phyloP scores from a whole-genome alignment of 2,113 vertebrate genomes.

The Anser brachyrhynchus region DNA sequence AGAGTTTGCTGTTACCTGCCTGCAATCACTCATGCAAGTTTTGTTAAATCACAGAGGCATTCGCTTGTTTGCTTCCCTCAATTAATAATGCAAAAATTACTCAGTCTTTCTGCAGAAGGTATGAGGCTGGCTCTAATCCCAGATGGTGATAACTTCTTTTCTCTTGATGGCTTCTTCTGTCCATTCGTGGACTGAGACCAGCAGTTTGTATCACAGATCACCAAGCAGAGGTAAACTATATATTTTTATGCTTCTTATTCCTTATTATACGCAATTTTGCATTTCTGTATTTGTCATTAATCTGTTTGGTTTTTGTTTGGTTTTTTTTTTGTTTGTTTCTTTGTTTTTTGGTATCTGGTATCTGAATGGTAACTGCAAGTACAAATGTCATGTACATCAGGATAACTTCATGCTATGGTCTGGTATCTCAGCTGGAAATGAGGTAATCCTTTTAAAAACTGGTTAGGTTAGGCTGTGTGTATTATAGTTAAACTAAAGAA shows the following conservation, averaged over 20 bases:
- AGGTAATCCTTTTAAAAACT: neutral
- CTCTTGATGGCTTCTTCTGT: neutral
- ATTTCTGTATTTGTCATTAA: neutral
- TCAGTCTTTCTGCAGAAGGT: neutral
- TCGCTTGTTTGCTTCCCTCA: neutral
- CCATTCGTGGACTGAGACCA: neutral
- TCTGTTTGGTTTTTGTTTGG: too few species aligned
- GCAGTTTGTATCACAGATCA: neutral
- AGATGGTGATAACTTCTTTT: neutral
- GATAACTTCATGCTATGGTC: neutral
- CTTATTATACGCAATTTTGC: neutral
- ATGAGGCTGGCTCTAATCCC: neutral
- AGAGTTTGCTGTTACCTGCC: neutral
- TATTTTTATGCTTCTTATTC: neutral
- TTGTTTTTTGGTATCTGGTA: neutral
- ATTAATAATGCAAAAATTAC: neutral
- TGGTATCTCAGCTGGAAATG: neutral
- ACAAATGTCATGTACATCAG: neutral
- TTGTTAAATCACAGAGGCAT: neutral
- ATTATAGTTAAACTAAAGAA: neutral
- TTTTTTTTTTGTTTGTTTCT: too few species aligned
- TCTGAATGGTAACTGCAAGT: neutral
- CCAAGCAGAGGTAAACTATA: accelerated
- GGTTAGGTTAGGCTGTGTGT: neutral
- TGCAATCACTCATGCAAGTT: neutral